These are phyloP conservation scores for Notiomystis cincta DNA, from an alignment of 2,113 vertebrate genomes.

Conservation along the genomic window DNA sequence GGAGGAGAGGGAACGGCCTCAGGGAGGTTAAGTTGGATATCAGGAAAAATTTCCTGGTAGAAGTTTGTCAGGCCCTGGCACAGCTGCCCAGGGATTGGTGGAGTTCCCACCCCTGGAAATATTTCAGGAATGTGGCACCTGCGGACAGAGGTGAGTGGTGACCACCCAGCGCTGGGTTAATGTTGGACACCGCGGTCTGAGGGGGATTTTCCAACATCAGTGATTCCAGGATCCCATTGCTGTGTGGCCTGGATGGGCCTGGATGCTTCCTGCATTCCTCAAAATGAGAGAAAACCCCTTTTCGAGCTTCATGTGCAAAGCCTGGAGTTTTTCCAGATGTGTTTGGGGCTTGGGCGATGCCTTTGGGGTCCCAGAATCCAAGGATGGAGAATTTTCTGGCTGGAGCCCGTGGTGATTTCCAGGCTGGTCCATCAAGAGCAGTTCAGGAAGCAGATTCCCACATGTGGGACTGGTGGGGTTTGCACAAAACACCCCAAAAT, in stretches of 20 bases:
- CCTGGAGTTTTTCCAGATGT: neutral
- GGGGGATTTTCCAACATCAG: neutral
- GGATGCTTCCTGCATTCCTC: neutral
- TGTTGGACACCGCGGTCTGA: neutral
- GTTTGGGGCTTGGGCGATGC: fast-evolving
- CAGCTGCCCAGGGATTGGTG: neutral
- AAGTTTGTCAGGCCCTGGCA: neutral
- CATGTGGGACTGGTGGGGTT: fast-evolving
- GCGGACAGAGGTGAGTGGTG: neutral
- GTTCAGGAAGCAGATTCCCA: neutral
- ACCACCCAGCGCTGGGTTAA: neutral
- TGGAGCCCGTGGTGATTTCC: neutral
- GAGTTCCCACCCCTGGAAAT: neutral
- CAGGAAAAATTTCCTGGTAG: neutral
- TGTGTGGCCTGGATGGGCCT: neutral
- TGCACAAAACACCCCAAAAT: neutral
- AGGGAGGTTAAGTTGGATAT: fast-evolving
- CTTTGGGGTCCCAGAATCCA: fast-evolving
- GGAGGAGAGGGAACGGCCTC: neutral
- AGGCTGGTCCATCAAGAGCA: neutral
- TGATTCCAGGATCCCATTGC: neutral
- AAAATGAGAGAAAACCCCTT: neutral
- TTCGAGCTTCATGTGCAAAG: neutral
- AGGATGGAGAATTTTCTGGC: neutral
- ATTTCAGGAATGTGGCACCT: neutral